A percentile compares a stretch with the other conserved stretches of the same genome.
These are phyloP conservation scores for Eumerus sabulonum DNA, from an alignment of 2,888 invertebrate genomes.

Conservation along the genomic window DNA sequence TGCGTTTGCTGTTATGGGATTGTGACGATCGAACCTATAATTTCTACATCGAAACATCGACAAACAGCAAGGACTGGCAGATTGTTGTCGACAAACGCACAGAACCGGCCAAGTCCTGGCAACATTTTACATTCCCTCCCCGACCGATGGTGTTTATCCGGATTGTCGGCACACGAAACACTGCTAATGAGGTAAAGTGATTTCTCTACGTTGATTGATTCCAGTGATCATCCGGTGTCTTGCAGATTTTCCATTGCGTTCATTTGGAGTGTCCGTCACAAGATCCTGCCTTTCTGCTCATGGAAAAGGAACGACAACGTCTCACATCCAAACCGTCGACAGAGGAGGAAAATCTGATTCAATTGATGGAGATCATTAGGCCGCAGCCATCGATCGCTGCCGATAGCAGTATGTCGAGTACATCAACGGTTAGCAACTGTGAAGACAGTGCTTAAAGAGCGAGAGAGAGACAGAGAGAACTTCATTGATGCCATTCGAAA, in stretches of 20 bases:
- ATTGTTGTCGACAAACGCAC: conserved; percentile 92
- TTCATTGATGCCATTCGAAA: conserved; percentile 38
- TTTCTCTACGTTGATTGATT: not conserved
- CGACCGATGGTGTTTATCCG: conserved; percentile 95
- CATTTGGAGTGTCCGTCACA: conserved; percentile 97
- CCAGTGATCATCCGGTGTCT: not conserved
- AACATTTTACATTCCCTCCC: conserved; percentile 90
- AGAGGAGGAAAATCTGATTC: conserved; percentile 60
- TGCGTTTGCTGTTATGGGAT: conserved; percentile 97
- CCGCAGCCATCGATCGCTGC: conserved; percentile 22
- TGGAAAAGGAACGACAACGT: conserved; percentile 45
- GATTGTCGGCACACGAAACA: conserved; percentile 97
- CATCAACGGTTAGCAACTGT: conserved; percentile 39
- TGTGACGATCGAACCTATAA: conserved; percentile 97
- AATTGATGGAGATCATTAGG: conserved; percentile 36
- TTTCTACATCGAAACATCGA: conserved; percentile 96
- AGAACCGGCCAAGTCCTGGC: conserved; percentile 96
- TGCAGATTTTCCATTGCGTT: conserved; percentile 96
- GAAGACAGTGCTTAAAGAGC: conserved; percentile 45
- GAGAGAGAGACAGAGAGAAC: conserved; percentile 41
- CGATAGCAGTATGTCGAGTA: conserved; percentile 47
- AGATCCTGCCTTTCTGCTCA: conserved; percentile 72
- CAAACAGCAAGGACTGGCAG: conserved; percentile 95
- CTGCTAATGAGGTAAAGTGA: conserved; percentile 92
- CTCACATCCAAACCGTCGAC: conserved; percentile 21